Evolutionary conservation across 2,888 invertebrate species (phyloP).

Genomic region (Aphodius granarius): DNA sequence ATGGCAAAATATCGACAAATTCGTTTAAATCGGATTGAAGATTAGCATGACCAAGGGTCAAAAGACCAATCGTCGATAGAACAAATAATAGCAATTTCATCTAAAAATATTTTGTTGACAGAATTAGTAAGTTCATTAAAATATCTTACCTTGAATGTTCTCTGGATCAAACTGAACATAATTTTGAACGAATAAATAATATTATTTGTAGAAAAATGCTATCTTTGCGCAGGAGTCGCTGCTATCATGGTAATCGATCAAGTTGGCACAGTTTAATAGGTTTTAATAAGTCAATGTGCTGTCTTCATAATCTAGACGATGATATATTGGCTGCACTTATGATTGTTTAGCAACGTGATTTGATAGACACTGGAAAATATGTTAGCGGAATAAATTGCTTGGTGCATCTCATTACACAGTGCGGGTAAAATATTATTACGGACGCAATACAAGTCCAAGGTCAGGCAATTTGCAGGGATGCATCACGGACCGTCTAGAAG

Average conservation of each 20-base stretch:
- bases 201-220: background rate
- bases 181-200: background rate
- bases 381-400: no score
- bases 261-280: background rate
- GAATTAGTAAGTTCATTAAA: background rate
- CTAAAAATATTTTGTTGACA: background rate
- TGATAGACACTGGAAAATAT: background rate
- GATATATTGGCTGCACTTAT: background rate
- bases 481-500: no score
- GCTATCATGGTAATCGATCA: background rate
- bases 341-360: background rate
- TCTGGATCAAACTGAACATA: background rate
- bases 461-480: no score
- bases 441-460: no score
- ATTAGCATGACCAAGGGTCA: constrained; percentile 19
- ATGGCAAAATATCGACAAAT: constrained; percentile 37
- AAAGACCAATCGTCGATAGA: constrained; percentile 22
- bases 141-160: background rate
- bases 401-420: no score
- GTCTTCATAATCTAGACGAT: background rate
- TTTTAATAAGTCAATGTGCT: background rate
- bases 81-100: constrained; percentile 32
- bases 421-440: no score
- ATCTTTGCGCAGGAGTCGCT: background rate
- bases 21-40: constrained; percentile 33